Conservation (phyloP, 2,113 vertebrate species). For the Cichladusa arquata region DNA sequence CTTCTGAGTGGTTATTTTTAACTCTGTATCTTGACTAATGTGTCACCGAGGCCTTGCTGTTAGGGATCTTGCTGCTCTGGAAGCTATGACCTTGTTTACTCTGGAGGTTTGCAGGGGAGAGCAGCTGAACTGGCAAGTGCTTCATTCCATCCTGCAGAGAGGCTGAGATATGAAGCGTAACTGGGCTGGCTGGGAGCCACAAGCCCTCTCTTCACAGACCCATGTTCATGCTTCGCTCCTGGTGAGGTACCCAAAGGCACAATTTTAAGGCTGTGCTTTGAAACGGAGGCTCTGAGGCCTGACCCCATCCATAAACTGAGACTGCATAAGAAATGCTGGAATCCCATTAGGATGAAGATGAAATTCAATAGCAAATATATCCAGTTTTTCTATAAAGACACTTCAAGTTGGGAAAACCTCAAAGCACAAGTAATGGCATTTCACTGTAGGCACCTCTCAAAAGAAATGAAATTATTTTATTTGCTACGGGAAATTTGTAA, state of each 20-base stretch:
- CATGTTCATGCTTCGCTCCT: neutral
- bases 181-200: rapidly evolving
- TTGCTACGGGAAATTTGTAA: neutral
- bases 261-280: neutral
- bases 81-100: neutral
- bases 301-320: rapidly evolving
- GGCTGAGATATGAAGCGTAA: rapidly evolving
- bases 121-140: neutral
- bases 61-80: neutral
- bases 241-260: neutral
- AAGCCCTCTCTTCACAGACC: neutral
- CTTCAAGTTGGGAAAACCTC: neutral
- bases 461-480: neutral
- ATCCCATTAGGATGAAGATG: neutral
- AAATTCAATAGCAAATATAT: neutral
- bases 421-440: neutral
- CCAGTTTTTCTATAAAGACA: neutral
- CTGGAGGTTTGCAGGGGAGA: neutral
- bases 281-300: neutral
- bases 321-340: neutral
- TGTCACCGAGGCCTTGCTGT: neutral
- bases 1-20: neutral
- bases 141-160: neutral
- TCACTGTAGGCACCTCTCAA: neutral
- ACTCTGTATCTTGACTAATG: neutral